Base-by-base conservation (phyloP, 1,140 invertebrate species). In the Solenopsis fugax region DNA sequence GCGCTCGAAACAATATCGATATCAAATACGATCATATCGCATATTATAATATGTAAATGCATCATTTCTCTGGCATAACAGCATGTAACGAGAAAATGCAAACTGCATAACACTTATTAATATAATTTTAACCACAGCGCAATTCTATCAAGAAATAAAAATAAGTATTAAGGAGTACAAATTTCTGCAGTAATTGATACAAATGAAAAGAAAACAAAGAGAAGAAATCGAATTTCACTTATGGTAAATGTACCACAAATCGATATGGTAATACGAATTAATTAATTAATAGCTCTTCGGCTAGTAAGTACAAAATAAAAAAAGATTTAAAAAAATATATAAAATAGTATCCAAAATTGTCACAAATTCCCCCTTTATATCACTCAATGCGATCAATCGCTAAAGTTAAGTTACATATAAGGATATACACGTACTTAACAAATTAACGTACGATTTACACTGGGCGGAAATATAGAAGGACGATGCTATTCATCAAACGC, bases 1-100 rank as follows among this genome's bases (percentile, higher is more conserved):
- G 90, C 89, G 54, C 56, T 91, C 87, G 60, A 91, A 91, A 91
- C 69, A 91, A 91, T 87, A 91, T 91, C 73, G 58, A 71, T 91
- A 91, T 91, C 89, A 91, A 91, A 91, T 84, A 88, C 58, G 76
- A 88, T 84, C 82, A 56, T 84, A 88, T 90, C 62, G 87, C 86
- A 77, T 72, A 52, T 88, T 78, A 60, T 85, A 90, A 60, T 91
- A 76, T 87, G 73, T 86, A 90, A 91, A 90, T 90, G 90, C 80
- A 86, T 88, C 72, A 75, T 48, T 78, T 85, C 69, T 29, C 54
- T 84, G 80, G 69, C 56, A 75, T 71, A 75, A 84, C 54, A 82
- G 4, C 24, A 4, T 72, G 60, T 58, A 84, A 84, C 41, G 29
- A 75, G 41, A 62, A 60, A 84, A 84, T n/a, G 54, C 41, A 75